A percentile compares a stretch with the other conserved stretches of the same genome.
phyloP scores from a whole-genome alignment of 2,113 vertebrate genomes.

The Sphyrna mokarran region DNA sequence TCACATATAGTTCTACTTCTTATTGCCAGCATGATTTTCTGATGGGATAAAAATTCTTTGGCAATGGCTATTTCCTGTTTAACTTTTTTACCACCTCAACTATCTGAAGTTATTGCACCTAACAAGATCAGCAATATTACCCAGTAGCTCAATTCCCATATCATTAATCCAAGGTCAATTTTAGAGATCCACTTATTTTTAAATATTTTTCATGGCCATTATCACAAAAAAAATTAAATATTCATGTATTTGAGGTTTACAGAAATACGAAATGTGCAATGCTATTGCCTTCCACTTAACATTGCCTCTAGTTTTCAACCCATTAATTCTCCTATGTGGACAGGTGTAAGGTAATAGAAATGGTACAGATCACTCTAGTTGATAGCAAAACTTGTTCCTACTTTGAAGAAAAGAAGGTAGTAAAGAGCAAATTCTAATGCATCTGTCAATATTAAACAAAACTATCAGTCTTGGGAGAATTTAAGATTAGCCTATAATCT shows the following conservation, averaged over 20 bases:
- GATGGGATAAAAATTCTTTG: background rate
- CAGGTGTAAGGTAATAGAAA: background rate
- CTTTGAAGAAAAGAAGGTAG: slow-evolving; percentile 41
- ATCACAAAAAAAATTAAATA: background rate
- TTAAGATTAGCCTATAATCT: slow-evolving; percentile 25
- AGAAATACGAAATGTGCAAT: background rate
- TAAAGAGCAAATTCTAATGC: slow-evolving; percentile 40
- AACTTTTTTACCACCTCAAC: background rate
- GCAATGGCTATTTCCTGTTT: background rate
- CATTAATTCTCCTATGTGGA: slow-evolving; percentile 3
- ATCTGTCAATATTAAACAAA: slow-evolving; percentile 41
- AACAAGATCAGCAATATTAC: background rate
- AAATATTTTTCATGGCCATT: background rate
- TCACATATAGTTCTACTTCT: background rate
- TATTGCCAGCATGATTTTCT: background rate
- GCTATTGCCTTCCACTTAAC: background rate
- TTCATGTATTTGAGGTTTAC: background rate
- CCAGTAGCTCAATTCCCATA: background rate
- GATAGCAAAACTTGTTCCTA: slow-evolving; percentile 36
- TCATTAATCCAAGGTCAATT: background rate
- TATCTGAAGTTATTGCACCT: background rate
- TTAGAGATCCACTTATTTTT: background rate
- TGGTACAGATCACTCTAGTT: slow-evolving; percentile 38
- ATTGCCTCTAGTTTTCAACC: background rate
- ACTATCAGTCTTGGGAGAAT: background rate